Conservation (phyloP, 1,140 invertebrate genomes). For the Bradysia coprophila region DNA sequence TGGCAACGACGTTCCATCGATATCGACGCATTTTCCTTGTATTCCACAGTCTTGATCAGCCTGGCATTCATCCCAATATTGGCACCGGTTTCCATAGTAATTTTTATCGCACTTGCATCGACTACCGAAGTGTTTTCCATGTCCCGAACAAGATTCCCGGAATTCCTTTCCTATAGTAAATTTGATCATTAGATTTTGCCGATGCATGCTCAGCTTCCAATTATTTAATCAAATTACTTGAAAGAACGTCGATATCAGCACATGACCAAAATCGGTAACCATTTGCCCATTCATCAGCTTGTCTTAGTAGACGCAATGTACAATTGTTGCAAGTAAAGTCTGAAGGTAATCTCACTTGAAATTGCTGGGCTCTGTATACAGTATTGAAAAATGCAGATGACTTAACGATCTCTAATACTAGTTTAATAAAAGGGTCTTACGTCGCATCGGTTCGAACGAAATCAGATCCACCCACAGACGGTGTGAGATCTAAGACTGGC, state of each 20-base stretch:
- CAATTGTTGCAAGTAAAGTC: slow-evolving; percentile 78
- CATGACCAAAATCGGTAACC: slow-evolving; percentile 87
- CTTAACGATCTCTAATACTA: background rate
- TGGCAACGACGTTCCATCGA: slow-evolving; percentile 58
- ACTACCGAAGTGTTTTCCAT: slow-evolving; percentile 56
- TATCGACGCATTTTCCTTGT: slow-evolving; percentile 65
- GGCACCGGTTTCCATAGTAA: slow-evolving; percentile 62
- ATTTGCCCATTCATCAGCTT: slow-evolving; percentile 74
- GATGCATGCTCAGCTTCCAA: background rate
- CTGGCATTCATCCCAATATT: slow-evolving; percentile 69
- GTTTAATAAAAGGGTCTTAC: no score
- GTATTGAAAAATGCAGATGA: slow-evolving; percentile 11
- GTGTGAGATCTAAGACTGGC: slow-evolving; percentile 66
- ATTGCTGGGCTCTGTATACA: slow-evolving; percentile 72
- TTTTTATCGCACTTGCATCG: slow-evolving; percentile 67
- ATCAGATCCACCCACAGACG: slow-evolving; percentile 54
- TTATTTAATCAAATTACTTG: slow-evolving; percentile 22
- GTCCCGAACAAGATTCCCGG: slow-evolving; percentile 62
- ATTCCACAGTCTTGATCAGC: slow-evolving; percentile 67
- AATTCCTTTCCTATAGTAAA: slow-evolving; percentile 38
- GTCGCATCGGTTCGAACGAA: slow-evolving; percentile 62
- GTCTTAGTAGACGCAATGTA: slow-evolving; percentile 67
- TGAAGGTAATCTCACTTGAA: slow-evolving; percentile 55
- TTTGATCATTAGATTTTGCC: background rate
- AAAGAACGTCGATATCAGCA: slow-evolving; percentile 76